These are phyloP conservation scores for Radopholus similis DNA, from an alignment of 1,140 invertebrate species.

Conservation along the genomic window DNA sequence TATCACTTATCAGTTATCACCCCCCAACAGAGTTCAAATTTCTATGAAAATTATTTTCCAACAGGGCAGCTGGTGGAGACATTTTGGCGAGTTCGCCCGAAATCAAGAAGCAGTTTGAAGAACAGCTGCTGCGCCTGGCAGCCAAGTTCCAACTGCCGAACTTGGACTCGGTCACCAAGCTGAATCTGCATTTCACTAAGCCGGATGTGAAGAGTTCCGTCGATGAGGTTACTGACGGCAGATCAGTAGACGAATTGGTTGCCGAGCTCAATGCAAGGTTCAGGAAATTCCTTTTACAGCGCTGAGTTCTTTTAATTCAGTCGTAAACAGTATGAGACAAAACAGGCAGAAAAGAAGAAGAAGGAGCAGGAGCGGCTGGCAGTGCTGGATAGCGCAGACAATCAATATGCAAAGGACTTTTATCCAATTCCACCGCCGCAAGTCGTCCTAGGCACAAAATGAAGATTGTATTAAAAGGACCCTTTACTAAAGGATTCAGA, in stretches of 20 bases:
- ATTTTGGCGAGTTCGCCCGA: conserved; percentile 49
- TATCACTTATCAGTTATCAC: conserved; percentile 24
- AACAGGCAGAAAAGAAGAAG: too few species aligned
- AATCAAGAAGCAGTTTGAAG: conserved; percentile 57
- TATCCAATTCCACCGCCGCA: too few species aligned
- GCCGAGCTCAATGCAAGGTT: background rate
- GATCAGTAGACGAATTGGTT: background rate
- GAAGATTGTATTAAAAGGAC: too few species aligned
- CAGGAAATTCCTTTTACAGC: too few species aligned
- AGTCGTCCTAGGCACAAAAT: too few species aligned
- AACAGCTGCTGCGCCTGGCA: conserved; percentile 56
- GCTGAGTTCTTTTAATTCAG: too few species aligned
- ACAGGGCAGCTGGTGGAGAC: conserved; percentile 39
- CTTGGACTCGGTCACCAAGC: conserved; percentile 52
- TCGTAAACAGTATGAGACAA: too few species aligned
- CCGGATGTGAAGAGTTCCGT: background rate
- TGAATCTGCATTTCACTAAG: conserved; percentile 45
- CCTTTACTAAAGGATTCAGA: too few species aligned
- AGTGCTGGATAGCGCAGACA: too few species aligned
- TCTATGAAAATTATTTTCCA: conserved; percentile 31
- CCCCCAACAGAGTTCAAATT: background rate
- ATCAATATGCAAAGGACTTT: too few species aligned
- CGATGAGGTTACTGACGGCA: background rate
- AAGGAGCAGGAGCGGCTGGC: too few species aligned
- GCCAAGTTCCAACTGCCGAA: conserved; percentile 55